Percentiles rank a stretch among this genome's conserved stretches.
Conservation (phyloP, 30 jellyfish, hydroid and myxozoan species). For the Hydractinia symbiolongicarpus region DNA sequence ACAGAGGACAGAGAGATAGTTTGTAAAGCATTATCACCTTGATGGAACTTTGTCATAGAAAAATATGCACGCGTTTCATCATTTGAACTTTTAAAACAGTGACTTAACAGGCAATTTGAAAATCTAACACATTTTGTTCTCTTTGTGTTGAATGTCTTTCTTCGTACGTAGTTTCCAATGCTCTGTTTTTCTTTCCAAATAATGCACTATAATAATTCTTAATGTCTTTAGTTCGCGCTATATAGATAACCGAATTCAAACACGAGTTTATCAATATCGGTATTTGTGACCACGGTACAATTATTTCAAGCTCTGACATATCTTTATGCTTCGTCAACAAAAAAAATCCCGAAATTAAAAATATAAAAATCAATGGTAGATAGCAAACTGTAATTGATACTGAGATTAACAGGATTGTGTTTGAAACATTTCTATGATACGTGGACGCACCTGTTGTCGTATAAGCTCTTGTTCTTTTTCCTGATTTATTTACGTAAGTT, state of each 20-base stretch:
- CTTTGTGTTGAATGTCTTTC: no score
- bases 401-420: constrained; percentile 5
- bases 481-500: constrained; percentile 7
- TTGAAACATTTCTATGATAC: background rate
- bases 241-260: constrained; percentile 11
- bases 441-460: background rate
- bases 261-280: constrained; percentile 7
- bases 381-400: constrained; percentile 1
- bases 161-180: no score
- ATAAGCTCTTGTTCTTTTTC: background rate
- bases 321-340: background rate
- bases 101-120: no score
- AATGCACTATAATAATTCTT: background rate
- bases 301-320: background rate
- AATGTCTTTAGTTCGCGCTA: background rate
- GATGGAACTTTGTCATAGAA: no score
- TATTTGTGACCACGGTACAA: constrained; percentile 22
- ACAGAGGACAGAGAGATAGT: no score
- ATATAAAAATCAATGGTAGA: background rate
- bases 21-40: no score
- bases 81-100: no score
- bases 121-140: no score
- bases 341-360: background rate
- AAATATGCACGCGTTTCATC: no score
- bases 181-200: no score